A percentile compares a stretch with the other conserved stretches of the same genome.
Evolutionary conservation across 2,113 vertebrate species (phyloP).

Genomic region (Mixornis gularis): DNA sequence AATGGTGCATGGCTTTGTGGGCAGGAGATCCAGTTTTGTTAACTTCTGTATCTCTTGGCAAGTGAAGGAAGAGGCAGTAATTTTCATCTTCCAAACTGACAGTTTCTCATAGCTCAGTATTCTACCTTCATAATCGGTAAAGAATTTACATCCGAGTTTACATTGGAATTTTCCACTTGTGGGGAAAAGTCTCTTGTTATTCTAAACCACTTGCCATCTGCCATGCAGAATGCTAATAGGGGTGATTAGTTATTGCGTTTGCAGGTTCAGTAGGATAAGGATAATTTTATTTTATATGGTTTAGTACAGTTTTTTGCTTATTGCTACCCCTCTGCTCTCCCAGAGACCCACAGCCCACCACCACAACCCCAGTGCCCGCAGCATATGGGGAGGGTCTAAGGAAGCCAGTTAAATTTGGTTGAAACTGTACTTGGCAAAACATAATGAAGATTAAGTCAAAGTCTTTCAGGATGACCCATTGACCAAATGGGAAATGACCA

Average conservation of each 20-base stretch:
- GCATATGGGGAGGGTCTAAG: background rate
- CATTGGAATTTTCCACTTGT: conserved; percentile 23
- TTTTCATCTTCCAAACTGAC: conserved; percentile 41
- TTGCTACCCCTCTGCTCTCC: background rate
- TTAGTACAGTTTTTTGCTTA: background rate
- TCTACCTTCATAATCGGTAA: conserved; percentile 6
- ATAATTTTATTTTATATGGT: background rate
- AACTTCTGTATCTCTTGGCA: conserved; percentile 41
- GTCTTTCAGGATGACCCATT: background rate
- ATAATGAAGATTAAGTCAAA: background rate
- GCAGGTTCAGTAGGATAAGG: background rate
- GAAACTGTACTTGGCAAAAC: background rate
- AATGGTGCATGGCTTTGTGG: conserved; percentile 27
- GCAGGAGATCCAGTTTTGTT: conserved; percentile 40
- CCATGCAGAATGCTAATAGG: conserved; percentile 4
- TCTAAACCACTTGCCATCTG: conserved; percentile 39
- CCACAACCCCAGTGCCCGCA: background rate
- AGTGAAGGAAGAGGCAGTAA: conserved; percentile 6
- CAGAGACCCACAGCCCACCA: background rate
- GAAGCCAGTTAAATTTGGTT: background rate
- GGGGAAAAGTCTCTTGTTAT: conserved; percentile 24
- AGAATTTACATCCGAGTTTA: conserved; percentile 41
- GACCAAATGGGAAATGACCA: background rate
- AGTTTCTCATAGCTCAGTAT: conserved; percentile 12
- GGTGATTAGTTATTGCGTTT: background rate